Base-by-base conservation (phyloP, 2,797 vertebrate species). In the Schizothorax lantsangensis region DNA sequence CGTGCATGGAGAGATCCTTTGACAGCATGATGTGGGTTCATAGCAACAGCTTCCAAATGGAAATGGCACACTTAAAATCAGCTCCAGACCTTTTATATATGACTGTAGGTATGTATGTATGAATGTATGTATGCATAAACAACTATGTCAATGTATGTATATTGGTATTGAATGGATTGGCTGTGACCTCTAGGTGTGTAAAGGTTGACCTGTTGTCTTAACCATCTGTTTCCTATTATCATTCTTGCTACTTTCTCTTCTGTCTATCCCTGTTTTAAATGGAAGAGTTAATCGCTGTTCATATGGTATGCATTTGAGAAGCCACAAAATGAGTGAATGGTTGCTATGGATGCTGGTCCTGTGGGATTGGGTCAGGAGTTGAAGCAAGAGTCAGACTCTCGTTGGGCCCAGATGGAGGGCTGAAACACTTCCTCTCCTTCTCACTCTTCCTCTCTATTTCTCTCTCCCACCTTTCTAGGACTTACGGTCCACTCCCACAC, bases 141-240 rank as follows among this genome's bases (percentile, higher is more conserved):
- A 59, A n/a, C 57, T 62, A 62, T 62, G 10, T 26, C 5, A 26
- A 26, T 62, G n/a, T 12, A 62, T 62, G n/a, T 26, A 26, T 26
- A 62, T 26, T 26, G 5, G 17, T 26, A 26, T 62, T n/a, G 59
- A 62, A 62, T 62, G 4, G 57, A 62, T 26, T 5, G 57, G n/a
- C 59, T 62, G 11, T 62, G n/a, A n/a, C 59, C 59, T 62, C 11
- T 62, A 26, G n/a, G 59, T 83, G 23, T 81, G 38, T 79, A 78
- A 84, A 84, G 84, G 54, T 83, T 80, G 82, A 62, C 73, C 89
- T 73, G 79, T 90, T 66, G 40, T 72, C 83, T 84, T 79, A 49
- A 71, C 91, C 92, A 93, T 93, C 91, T 92, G 92, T 80, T 92
- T 88, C 82, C 79, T 89, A 91, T 90, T 88, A 87, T 83, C 74